These are phyloP conservation scores for Drosophila robusta DNA, from an alignment of 2,888 invertebrate species.

Conservation along the genomic window DNA sequence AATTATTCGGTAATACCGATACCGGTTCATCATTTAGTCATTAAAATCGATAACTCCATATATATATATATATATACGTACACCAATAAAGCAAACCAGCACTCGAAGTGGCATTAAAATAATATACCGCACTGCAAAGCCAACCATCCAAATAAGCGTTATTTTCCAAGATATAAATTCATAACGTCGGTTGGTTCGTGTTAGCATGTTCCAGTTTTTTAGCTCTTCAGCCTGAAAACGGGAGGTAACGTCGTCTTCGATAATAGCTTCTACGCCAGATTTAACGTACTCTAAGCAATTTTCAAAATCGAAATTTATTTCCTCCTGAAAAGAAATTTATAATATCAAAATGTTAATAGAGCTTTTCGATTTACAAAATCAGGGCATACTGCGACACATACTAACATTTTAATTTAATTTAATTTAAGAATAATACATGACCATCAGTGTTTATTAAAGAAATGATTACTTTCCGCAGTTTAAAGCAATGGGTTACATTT, in stretches of 20 bases:
- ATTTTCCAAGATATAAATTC: conserved; percentile 97
- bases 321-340: conserved; percentile 78
- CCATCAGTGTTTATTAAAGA: too few species aligned
- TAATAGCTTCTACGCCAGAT: conserved; percentile 97
- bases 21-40: not conserved
- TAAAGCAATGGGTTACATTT: too few species aligned
- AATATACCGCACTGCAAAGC: conserved; percentile 96
- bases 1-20: not conserved
- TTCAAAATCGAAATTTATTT: conserved; percentile 89
- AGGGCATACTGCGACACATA: too few species aligned
- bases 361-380: too few species aligned
- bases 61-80: conserved; percentile 86
- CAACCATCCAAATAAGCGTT: conserved; percentile 97
- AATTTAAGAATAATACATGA: too few species aligned
- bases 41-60: not conserved
- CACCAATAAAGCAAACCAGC: conserved; percentile 93
- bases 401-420: too few species aligned
- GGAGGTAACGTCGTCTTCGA: conserved; percentile 99
- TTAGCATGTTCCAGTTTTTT: conserved; percentile 98
- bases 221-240: conserved; percentile 98
- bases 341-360: not conserved
- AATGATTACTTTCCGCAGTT: too few species aligned
- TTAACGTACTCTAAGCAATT: conserved; percentile 95
- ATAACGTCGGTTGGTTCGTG: conserved; percentile 96
- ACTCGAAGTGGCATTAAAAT: conserved; percentile 95